These are phyloP conservation scores for Mythimna ferrago DNA, from an alignment of 2,888 invertebrate species.

Conservation along the genomic window DNA sequence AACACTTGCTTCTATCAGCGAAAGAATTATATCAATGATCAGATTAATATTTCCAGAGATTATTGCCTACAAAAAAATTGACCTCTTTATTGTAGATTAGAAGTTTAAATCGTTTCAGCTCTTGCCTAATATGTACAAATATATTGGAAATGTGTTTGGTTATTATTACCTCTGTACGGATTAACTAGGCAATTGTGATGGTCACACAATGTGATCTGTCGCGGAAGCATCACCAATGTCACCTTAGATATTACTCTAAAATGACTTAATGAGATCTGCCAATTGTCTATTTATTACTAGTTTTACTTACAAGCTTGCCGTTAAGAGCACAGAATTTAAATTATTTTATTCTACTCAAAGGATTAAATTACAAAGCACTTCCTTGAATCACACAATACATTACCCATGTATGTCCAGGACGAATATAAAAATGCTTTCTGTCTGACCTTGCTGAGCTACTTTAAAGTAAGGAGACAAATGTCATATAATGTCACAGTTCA, in stretches of 20 bases:
- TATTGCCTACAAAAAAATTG: neutral
- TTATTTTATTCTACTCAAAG: neutral
- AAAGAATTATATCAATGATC: neutral
- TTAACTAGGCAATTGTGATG: conserved; percentile 16
- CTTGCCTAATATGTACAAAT: neutral
- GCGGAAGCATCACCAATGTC: conserved; percentile 84
- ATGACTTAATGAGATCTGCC: conserved; percentile 17
- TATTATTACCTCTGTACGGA: neutral
- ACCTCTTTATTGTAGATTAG: neutral
- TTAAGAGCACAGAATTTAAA: conserved; percentile 1
- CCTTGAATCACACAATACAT: conserved; percentile 1
- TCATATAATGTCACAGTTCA: conserved; percentile 57
- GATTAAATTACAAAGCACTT: conserved; percentile 3
- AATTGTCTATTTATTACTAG: conserved; percentile 9
- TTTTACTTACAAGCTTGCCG: conserved; percentile 14
- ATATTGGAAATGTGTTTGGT: neutral
- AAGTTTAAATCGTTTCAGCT: neutral
- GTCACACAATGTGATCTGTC: conserved; percentile 63
- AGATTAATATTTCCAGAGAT: neutral
- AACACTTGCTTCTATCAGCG: neutral
- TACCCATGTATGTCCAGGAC: neutral
- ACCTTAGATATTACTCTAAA: conserved; percentile 75
- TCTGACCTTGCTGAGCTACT: conserved; percentile 48
- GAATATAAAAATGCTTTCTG: conserved; percentile 51
- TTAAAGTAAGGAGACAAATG: conserved; percentile 41